Evolutionary conservation across 2,113 vertebrate genomes (phyloP).

Genomic region (Reinhardtius hippoglossoides): DNA sequence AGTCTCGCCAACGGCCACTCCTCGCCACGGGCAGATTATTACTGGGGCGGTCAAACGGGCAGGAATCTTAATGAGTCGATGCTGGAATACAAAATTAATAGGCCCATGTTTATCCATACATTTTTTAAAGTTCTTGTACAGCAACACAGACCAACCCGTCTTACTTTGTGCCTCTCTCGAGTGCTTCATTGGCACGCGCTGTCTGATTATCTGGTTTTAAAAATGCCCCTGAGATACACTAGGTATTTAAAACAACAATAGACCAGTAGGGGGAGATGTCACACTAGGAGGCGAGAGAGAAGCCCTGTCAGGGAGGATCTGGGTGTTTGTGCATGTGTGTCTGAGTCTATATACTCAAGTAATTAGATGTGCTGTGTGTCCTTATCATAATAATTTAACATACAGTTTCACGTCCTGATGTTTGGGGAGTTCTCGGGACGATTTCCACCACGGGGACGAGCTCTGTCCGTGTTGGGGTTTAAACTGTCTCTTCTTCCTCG

Average conservation of each 20-base stretch:
- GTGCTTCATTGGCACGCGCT: conserved; percentile 13
- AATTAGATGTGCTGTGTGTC: conserved; percentile 12
- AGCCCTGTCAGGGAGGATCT: conserved; percentile 13
- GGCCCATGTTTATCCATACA: conserved; percentile 7
- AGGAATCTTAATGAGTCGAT: conserved; percentile 61
- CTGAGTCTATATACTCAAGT: conserved; percentile 7
- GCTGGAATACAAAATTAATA: conserved; percentile 48
- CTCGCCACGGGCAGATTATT: conserved; percentile 60
- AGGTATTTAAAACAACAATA: conserved; percentile 2
- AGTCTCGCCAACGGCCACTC: conserved; percentile 51
- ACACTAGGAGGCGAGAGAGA: conserved; percentile 45
- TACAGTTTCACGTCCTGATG: conserved; percentile 2
- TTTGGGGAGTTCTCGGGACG: not conserved
- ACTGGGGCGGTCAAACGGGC: conserved; percentile 51
- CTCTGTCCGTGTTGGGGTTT: conserved; percentile 35
- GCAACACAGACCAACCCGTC: conserved; percentile 14
- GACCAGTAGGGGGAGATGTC: conserved; percentile 72
- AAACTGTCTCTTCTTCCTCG: conserved; percentile 14
- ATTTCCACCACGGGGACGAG: conserved; percentile 38
- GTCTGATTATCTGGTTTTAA: conserved; percentile 20
- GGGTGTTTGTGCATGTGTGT: conserved; percentile 4
- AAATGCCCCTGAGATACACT: conserved; percentile 13
- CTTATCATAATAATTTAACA: not conserved
- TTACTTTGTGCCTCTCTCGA: conserved; percentile 2
- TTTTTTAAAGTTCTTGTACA: conserved; percentile 3